Conservation (phyloP, 2,113 vertebrate genomes). For the Geothlypis trichas region DNA sequence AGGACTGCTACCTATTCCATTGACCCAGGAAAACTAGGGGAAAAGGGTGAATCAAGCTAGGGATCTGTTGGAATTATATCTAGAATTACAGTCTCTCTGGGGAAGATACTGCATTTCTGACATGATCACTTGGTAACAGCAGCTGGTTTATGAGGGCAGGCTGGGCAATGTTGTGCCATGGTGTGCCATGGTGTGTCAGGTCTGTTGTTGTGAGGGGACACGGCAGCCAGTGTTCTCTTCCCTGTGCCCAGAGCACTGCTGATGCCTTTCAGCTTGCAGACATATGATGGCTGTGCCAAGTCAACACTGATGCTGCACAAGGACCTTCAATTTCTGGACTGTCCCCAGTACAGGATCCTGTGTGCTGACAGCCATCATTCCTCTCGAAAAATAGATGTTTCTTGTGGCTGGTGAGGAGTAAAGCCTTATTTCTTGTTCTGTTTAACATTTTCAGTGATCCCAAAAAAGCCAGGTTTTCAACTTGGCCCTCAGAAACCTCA, state of each 20-base stretch:
- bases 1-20: background rate
- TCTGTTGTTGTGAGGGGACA: background rate
- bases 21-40: background rate
- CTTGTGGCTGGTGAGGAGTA: background rate
- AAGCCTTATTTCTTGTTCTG: background rate
- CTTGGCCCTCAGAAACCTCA: background rate
- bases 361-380: background rate
- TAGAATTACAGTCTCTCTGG: background rate
- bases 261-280: background rate
- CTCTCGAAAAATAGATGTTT: background rate
- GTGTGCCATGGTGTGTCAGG: background rate
- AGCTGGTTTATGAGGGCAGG: background rate
- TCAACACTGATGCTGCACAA: background rate
- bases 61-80: background rate
- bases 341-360: background rate
- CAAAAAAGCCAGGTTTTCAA: background rate
- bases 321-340: background rate
- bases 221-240: background rate
- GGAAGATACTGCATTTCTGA: background rate
- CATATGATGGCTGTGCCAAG: background rate
- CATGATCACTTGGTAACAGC: background rate
- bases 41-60: background rate
- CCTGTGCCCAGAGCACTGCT: background rate
- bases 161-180: background rate
- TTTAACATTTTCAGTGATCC: background rate